Evolutionary conservation across 2,113 vertebrate genomes (phyloP), one percentile per base, ranked within the genome.

Genomic region (Rhinogobius similis): DNA sequence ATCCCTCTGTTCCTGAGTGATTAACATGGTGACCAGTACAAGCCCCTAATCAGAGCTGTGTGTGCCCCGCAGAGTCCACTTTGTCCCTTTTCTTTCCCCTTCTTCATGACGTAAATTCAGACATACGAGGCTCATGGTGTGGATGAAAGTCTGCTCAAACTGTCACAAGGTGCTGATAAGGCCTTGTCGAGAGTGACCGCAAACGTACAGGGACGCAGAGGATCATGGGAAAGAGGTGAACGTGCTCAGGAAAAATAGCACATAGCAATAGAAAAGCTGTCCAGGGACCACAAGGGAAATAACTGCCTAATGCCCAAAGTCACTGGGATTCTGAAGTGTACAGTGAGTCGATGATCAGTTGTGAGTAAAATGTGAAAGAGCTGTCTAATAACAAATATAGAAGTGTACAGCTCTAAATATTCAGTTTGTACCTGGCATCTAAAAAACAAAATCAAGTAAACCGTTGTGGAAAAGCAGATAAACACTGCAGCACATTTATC

Each of bases 161-260:
- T 67, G 52, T 72, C 71, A 48, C 46, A 20, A 32, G 62, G 73
- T 73, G 41, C 65, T 69, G 76, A 81, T 83, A 77, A 85, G 72
- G 41, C 21, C 23, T 9, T 62, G 62, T 21, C 9, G 20, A 10
- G 2, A 72, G 44, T 23, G 55, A 78, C 67, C 62, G 39, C 65
- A 14, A 77, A 76, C 81, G 69, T 62, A 65, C 66, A 72, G 32
- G 27, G 29, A 52, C 56, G n/a, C 38, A 16, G 69, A 70, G 68
- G 26, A 55, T 78, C 53, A 18, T 4, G 53, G 53, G 43, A 46
- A 67, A 38, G 4, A 67, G 7, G 32, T 46, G 3, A 24, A 39
- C 24, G 41, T 50, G 2, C 6, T 20, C 38, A 32, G 26, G 0
- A 61, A 59, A 14, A 62, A 21, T n/a, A n/a, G n/a, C n/a, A n/a